Percentiles rank a stretch among this genome's conserved stretches.
Conservation (phyloP, 2,888 invertebrate genomes). For the Caenorhabditis afra region DNA sequence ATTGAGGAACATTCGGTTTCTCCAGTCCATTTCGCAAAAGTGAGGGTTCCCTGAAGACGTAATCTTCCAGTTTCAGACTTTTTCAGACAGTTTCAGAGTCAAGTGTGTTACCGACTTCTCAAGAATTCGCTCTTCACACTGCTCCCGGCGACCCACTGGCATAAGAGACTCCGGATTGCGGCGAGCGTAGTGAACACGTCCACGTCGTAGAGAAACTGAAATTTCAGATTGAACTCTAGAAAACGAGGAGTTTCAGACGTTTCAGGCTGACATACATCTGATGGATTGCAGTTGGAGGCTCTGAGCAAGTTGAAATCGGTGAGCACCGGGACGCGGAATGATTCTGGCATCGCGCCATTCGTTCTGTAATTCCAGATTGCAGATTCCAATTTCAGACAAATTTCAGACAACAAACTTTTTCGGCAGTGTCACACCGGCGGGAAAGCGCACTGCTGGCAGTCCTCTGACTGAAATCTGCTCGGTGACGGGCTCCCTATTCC, state of each 20-base stretch:
- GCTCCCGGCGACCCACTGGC: conserved; percentile 27
- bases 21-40: conserved; percentile 23
- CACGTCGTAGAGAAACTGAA: conserved; percentile 42
- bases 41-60: conserved; percentile 29
- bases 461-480: not conserved
- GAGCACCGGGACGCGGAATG: conserved; percentile 14
- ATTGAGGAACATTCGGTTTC: conserved; percentile 25
- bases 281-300: conserved; percentile 18
- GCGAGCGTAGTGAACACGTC: conserved; percentile 43
- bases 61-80: not conserved
- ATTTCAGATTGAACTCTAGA: not conserved
- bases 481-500: not conserved
- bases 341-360: conserved; percentile 10
- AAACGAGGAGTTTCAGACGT: too few relatives aligned
- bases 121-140: conserved; percentile 29
- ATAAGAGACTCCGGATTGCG: conserved; percentile 33
- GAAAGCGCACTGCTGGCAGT: conserved; percentile 9
- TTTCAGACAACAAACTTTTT: conserved; percentile 11
- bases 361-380: not conserved
- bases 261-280: conserved; percentile 6
- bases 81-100: not conserved
- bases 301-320: conserved; percentile 28
- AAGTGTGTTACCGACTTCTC: too few relatives aligned
- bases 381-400: not conserved
- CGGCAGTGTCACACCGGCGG: conserved; percentile 6